phyloP scores from a whole-genome alignment of 2,797 vertebrate species.

The Zenarchopterus dispar region DNA sequence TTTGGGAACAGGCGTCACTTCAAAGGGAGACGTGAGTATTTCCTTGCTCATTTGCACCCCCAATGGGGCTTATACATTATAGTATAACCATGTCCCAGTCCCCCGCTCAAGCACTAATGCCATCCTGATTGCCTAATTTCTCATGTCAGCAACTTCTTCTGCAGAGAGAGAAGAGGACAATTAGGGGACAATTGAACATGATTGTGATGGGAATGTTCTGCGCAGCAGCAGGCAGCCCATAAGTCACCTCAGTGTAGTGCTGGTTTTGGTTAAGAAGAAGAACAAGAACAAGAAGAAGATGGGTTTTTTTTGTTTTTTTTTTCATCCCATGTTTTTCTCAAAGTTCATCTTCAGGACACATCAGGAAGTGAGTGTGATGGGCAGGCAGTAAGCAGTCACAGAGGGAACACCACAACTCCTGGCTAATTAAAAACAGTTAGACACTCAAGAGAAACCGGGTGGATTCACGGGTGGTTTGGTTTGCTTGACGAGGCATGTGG shows the following conservation, averaged over 20 bases:
- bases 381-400: conserved; percentile 71
- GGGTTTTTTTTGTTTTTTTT: conserved; percentile 23
- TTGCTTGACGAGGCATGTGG: conserved; percentile 60
- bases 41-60: conserved; percentile 79
- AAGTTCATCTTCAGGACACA: conserved; percentile 77
- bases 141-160: conserved; percentile 80
- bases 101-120: conserved; percentile 73
- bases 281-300: conserved; percentile 15
- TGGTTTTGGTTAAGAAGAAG: conserved; percentile 74
- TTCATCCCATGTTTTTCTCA: conserved; percentile 58
- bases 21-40: conserved; percentile 75
- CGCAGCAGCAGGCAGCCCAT: conserved; percentile 63
- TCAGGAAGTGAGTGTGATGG: conserved; percentile 72
- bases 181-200: conserved; percentile 76
- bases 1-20: conserved; percentile 80
- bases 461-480: conserved; percentile 78
- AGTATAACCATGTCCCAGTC: conserved; percentile 64
- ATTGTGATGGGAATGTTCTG: conserved; percentile 69
- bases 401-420: conserved; percentile 73
- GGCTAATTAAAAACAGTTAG: conserved; percentile 84
- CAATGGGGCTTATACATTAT: conserved; percentile 77
- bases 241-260: conserved; percentile 50
- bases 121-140: conserved; percentile 80
- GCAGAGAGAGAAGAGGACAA: conserved; percentile 71
- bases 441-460: conserved; percentile 71